These are phyloP conservation scores for Diloba caeruleocephala DNA, from an alignment of 2,888 invertebrate genomes.

Conservation along the genomic window DNA sequence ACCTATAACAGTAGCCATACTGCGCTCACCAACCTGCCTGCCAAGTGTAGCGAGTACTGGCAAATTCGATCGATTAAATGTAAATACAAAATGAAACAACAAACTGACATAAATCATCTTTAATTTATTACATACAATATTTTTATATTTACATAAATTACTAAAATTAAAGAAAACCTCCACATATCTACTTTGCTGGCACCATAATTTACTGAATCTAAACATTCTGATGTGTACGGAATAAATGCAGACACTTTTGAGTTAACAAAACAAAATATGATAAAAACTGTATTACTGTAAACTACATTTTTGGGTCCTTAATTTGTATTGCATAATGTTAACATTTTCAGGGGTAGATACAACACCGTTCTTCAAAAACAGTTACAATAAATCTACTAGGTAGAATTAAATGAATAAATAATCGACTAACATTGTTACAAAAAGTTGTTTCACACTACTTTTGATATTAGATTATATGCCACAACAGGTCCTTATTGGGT, in stretches of 20 bases:
- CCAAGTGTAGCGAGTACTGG: no score
- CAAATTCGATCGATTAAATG: no score
- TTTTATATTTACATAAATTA: slow-evolving; percentile 83
- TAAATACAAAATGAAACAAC: slow-evolving; percentile 35
- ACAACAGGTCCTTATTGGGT: neutral
- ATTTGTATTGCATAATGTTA: no score
- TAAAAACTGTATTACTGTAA: slow-evolving; percentile 2
- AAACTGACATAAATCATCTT: slow-evolving; percentile 73
- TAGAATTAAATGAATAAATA: slow-evolving; percentile 1
- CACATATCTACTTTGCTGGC: slow-evolving; percentile 51
- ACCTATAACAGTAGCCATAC: no score
- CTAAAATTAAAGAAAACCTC: slow-evolving; percentile 66
- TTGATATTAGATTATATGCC: neutral
- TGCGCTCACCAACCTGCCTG: no score
- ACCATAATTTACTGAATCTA: slow-evolving; percentile 47
- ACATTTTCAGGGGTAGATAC: no score
- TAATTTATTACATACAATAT: slow-evolving; percentile 80
- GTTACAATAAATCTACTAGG: slow-evolving; percentile 6
- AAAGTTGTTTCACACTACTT: neutral
- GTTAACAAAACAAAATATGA: slow-evolving; percentile 25
- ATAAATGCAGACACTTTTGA: slow-evolving; percentile 51
- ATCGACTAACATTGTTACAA: neutral
- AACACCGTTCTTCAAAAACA: slow-evolving; percentile 4
- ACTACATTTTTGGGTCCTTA: slow-evolving; percentile 7
- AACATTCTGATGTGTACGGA: slow-evolving; percentile 16